Conservation (phyloP, 2,113 vertebrate species). For the Brienomyrus brachyistius region DNA sequence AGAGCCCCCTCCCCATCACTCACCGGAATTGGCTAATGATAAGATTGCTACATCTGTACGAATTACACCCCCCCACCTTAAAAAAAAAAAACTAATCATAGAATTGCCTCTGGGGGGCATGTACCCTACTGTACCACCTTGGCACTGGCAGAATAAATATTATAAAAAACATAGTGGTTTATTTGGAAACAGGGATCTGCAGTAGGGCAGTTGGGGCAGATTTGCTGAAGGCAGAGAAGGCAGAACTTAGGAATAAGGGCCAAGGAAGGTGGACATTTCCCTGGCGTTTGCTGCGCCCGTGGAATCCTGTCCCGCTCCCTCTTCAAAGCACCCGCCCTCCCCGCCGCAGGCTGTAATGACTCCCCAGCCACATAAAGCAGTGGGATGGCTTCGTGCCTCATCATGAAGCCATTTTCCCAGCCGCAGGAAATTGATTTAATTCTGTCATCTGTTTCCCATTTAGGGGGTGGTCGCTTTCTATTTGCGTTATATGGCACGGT, state of each 20-base stretch:
- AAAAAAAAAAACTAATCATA: no score
- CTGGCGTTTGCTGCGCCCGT: no score
- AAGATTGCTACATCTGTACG: not conserved
- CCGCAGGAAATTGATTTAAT: slow-evolving; percentile 19
- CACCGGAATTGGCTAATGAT: not conserved
- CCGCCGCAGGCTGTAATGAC: not conserved
- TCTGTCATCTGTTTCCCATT: slow-evolving; percentile 15
- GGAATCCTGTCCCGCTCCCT: not conserved
- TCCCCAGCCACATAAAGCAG: slow-evolving; percentile 7
- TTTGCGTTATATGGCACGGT: not conserved
- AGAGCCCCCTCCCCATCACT: not conserved
- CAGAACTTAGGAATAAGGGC: not conserved
- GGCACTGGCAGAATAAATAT: not conserved
- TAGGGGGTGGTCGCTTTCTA: slow-evolving; percentile 2
- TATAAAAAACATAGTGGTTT: not conserved
- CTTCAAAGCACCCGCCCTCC: not conserved
- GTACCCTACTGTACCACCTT: not conserved
- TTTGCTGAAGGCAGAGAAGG: not conserved
- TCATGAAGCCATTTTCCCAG: slow-evolving; percentile 14
- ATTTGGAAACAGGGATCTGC: not conserved
- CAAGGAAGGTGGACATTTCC: not conserved
- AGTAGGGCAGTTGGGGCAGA: not conserved
- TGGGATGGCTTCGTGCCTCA: not conserved
- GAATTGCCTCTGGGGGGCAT: not conserved
- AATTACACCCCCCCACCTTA: not conserved